Percentiles rank a stretch among this genome's conserved stretches.
Conservation (phyloP, 2,888 invertebrate genomes). For the Hypercompe scribonia region DNA sequence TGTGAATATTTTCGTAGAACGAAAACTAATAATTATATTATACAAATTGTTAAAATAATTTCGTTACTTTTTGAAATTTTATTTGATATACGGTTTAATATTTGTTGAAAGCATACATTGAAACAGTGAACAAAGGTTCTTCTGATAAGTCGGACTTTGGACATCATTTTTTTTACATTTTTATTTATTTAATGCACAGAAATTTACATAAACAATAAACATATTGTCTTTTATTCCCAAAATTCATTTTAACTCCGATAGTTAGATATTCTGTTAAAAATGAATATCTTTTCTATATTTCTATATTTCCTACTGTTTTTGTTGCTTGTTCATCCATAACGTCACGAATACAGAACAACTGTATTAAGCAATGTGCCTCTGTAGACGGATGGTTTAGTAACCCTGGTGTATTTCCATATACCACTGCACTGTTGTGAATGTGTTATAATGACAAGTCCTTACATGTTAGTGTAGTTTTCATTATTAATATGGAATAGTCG, state of each 20-base stretch:
- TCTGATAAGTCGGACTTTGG: not conserved
- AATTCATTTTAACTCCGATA: not conserved
- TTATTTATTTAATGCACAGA: not conserved
- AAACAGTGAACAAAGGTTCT: not conserved
- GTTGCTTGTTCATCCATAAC: not conserved
- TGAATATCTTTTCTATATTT: not conserved
- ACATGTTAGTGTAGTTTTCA: not conserved
- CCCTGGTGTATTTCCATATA: not conserved
- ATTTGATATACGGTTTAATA: too few species aligned
- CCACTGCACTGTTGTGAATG: not conserved
- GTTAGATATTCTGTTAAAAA: not conserved
- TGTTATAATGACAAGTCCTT: not conserved
- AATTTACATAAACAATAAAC: not conserved
- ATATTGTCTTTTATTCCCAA: not conserved
- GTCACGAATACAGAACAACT: not conserved
- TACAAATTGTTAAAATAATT: not conserved
- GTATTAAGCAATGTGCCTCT: not conserved
- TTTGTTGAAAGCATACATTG: too few species aligned
- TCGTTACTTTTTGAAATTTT: not conserved
- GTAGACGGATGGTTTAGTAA: not conserved
- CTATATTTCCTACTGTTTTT: not conserved
- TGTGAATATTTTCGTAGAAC: conserved; percentile 10
- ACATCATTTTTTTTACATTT: too few species aligned
- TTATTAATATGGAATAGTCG: not conserved
- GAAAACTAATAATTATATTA: not conserved